phyloP scores from a whole-genome alignment of 2,888 invertebrate genomes.

The Drosophila pseudotakahashii region DNA sequence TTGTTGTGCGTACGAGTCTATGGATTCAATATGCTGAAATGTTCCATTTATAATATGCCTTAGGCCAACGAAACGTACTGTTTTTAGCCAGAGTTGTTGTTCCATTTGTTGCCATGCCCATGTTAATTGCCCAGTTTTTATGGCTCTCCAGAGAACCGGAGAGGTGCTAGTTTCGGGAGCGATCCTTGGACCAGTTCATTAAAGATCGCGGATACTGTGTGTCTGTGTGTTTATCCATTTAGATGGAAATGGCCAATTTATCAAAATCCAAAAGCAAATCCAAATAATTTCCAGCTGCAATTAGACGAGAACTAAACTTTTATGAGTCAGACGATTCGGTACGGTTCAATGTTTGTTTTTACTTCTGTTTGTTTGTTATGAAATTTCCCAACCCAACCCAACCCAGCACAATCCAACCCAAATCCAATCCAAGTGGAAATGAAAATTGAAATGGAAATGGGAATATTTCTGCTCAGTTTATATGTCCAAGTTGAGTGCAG shows the following conservation, averaged over 20 bases:
- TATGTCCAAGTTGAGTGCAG: conserved; percentile 38
- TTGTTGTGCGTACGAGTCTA: no score
- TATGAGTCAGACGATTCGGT: conserved; percentile 13
- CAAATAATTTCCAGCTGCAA: conserved; percentile 32
- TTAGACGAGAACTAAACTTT: conserved; percentile 21
- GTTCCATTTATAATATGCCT: not conserved
- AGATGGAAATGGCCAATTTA: conserved; percentile 21
- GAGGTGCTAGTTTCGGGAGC: conserved; percentile 30
- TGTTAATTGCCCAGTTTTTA: conserved; percentile 73
- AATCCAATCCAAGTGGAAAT: conserved; percentile 17
- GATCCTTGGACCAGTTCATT: conserved; percentile 11
- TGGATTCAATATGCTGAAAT: no score
- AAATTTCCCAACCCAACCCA: conserved; percentile 16
- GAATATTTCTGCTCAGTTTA: conserved; percentile 25
- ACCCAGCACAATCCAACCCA: not conserved
- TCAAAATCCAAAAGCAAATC: conserved; percentile 27
- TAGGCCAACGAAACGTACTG: conserved; percentile 4
- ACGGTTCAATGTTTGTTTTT: conserved; percentile 23
- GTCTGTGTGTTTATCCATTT: conserved; percentile 12
- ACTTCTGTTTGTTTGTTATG: conserved; percentile 30
- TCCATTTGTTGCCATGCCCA: conserved; percentile 46
- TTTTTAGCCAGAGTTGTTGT: conserved; percentile 11
- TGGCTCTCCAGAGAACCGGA: conserved; percentile 22
- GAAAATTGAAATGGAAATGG: conserved; percentile 27
- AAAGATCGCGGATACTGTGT: conserved; percentile 8